Evolutionary conservation across 2,113 vertebrate species (phyloP).

Genomic region (Morone saxatilis): DNA sequence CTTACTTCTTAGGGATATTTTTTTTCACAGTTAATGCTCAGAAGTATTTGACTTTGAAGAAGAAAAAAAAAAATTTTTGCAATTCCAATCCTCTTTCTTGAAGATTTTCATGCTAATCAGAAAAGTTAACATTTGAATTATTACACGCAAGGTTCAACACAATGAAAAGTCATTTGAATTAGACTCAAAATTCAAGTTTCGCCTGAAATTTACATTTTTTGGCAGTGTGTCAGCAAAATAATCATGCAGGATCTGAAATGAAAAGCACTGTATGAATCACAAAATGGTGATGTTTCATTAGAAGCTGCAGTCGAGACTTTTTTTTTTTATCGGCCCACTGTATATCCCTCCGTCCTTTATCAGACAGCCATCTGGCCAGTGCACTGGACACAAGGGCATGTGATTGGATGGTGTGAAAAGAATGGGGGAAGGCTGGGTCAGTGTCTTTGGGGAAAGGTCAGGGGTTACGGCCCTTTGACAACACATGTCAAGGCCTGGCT

Average conservation of each 20-base stretch:
- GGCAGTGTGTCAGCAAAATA: neutral
- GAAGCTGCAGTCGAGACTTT: slow-evolving; percentile 23
- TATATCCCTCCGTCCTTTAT: slow-evolving; percentile 80
- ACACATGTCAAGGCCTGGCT: slow-evolving; percentile 86
- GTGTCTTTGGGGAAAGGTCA: slow-evolving; percentile 86
- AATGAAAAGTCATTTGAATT: slow-evolving; percentile 29
- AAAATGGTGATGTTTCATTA: slow-evolving; percentile 11
- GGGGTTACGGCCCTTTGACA: slow-evolving; percentile 85
- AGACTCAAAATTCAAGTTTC: slow-evolving; percentile 2
- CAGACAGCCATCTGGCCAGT: slow-evolving; percentile 85
- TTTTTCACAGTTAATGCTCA: slow-evolving; percentile 66
- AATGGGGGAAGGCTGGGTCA: slow-evolving; percentile 81
- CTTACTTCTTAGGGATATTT: slow-evolving; percentile 57
- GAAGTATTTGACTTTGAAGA: slow-evolving; percentile 65
- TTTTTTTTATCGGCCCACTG: slow-evolving; percentile 55
- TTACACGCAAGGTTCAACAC: slow-evolving; percentile 55
- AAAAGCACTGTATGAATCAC: neutral
- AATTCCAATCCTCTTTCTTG: slow-evolving; percentile 66
- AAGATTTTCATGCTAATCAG: slow-evolving; percentile 69
- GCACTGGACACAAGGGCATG: slow-evolving; percentile 77
- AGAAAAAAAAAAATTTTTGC: slow-evolving; percentile 26
- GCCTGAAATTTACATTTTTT: slow-evolving; percentile 31
- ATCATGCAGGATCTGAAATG: neutral
- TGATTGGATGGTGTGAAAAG: slow-evolving; percentile 83
- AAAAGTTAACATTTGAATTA: slow-evolving; percentile 63